Evolutionary conservation across 2,888 invertebrate genomes (phyloP).

Genomic region (Eristalis pertinax): DNA sequence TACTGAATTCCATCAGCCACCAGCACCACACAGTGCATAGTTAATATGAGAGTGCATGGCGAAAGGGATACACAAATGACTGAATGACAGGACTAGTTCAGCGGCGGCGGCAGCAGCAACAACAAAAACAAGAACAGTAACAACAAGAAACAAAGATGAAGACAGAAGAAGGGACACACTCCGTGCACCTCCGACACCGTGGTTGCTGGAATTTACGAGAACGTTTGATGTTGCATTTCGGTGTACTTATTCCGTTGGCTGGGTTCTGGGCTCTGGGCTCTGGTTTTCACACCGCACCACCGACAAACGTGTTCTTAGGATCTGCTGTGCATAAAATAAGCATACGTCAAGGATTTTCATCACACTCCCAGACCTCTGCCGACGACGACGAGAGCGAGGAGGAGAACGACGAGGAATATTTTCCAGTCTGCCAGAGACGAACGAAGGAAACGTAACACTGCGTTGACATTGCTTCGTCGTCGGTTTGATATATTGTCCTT

Average conservation of each 20-base stretch:
- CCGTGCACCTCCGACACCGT: constrained; percentile 3
- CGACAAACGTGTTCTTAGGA: constrained; percentile 57
- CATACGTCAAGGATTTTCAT: constrained; percentile 69
- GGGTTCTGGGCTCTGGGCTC: neutral
- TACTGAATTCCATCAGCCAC: constrained; percentile 47
- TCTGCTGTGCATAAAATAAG: constrained; percentile 67
- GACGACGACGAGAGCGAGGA: neutral
- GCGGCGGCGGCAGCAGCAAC: constrained; percentile 19
- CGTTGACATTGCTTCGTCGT: constrained; percentile 65
- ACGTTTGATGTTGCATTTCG: constrained; percentile 67
- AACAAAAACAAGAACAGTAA: neutral
- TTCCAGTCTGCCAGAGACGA: constrained; percentile 69
- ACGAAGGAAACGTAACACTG: constrained; percentile 62
- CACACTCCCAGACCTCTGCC: constrained; percentile 20
- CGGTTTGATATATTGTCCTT: constrained; percentile 65
- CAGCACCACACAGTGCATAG: constrained; percentile 36
- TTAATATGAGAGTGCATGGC: constrained; percentile 60
- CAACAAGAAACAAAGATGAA: neutral
- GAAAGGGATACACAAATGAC: constrained; percentile 61
- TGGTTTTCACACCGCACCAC: constrained; percentile 48
- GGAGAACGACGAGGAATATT: constrained; percentile 40
- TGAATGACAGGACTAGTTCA: constrained; percentile 61
- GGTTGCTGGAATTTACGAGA: constrained; percentile 56
- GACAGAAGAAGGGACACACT: constrained; percentile 7
- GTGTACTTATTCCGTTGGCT: constrained; percentile 58